Evolutionary conservation across 2,113 vertebrate genomes (phyloP).

Genomic region (Potamarius usumacintae): DNA sequence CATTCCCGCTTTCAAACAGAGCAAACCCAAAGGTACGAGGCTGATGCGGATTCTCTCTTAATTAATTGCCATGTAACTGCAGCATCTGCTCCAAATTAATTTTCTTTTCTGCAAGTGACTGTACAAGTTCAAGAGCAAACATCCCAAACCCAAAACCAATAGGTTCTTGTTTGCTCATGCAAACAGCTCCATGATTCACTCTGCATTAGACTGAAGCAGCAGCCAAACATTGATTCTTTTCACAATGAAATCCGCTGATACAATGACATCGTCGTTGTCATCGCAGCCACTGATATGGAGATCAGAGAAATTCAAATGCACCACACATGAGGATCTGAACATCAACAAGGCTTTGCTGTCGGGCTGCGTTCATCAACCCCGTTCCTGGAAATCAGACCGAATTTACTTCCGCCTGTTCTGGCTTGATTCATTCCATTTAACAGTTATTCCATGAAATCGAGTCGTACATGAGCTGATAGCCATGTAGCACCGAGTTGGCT

Average conservation of each 20-base stretch:
- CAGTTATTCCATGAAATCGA: too few species aligned
- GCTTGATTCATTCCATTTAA: neutral
- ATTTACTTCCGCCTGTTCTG: neutral
- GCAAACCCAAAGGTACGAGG: neutral
- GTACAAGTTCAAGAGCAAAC: neutral
- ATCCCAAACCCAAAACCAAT: neutral
- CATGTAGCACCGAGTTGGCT: too few species aligned
- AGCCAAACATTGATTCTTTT: slow-evolving; percentile 17
- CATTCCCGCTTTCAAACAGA: neutral
- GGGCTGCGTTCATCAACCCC: neutral
- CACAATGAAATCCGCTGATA: neutral
- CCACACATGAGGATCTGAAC: neutral
- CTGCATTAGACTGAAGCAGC: neutral
- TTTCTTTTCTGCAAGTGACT: neutral
- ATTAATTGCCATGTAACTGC: neutral
- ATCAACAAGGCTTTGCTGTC: neutral
- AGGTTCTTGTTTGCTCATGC: neutral
- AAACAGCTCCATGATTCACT: slow-evolving; percentile 22
- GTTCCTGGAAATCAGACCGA: neutral
- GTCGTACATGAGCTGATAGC: too few species aligned
- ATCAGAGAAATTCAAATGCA: neutral
- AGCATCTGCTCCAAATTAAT: slow-evolving; percentile 9
- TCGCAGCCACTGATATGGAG: neutral
- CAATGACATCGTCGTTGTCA: neutral
- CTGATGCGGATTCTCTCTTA: neutral